Evolutionary conservation across 2,888 invertebrate species (phyloP).

Genomic region (Sesamia inferens): DNA sequence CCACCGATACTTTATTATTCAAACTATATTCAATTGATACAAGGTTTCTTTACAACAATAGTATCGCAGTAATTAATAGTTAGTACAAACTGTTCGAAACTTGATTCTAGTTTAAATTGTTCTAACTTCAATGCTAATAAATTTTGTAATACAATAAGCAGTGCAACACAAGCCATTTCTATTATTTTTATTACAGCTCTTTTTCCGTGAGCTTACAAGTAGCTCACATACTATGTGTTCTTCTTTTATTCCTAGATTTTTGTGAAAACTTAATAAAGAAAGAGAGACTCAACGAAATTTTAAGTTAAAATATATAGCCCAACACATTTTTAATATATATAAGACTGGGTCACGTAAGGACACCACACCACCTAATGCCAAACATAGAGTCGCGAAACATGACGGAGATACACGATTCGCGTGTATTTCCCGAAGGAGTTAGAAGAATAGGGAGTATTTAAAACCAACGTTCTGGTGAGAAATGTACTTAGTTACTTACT

Average conservation of each 20-base stretch:
- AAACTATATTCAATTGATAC: slow-evolving; percentile 41
- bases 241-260: slow-evolving; percentile 13
- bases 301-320: slow-evolving; percentile 24
- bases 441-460: slow-evolving; percentile 3
- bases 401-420: slow-evolving; percentile 11
- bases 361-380: slow-evolving; percentile 7
- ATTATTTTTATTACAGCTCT: slow-evolving; percentile 11
- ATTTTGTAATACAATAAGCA: not conserved
- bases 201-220: not conserved
- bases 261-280: slow-evolving; percentile 29
- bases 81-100: slow-evolving; percentile 17
- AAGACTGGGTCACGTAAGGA: slow-evolving; percentile 16
- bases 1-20: slow-evolving; percentile 53
- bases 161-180: slow-evolving; percentile 2
- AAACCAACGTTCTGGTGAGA: slow-evolving; percentile 1
- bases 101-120: slow-evolving; percentile 20
- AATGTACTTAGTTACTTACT: slow-evolving; percentile 16
- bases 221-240: slow-evolving; percentile 12
- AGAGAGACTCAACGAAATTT: slow-evolving; percentile 21
- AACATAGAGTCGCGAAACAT: slow-evolving; percentile 32
- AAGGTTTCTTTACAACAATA: slow-evolving; percentile 42
- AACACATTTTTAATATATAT: slow-evolving; percentile 36
- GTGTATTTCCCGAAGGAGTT: slow-evolving; percentile 40
- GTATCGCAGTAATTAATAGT: slow-evolving; percentile 25
- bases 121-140: slow-evolving; percentile 10